phyloP scores from a whole-genome alignment of 2,888 invertebrate species.

The Laothoe populi region DNA sequence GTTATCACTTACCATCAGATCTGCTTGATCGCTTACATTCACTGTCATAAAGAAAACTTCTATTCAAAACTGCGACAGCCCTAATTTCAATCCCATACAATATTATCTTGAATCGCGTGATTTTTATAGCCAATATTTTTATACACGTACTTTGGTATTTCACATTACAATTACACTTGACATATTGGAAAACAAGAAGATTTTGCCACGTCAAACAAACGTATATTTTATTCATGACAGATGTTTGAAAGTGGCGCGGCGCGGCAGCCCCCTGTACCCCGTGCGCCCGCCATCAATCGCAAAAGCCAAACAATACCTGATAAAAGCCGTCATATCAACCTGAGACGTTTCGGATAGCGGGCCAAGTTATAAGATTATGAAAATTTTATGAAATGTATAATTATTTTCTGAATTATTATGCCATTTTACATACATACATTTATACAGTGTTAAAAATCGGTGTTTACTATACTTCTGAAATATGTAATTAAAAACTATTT shows the following conservation, averaged over 20 bases:
- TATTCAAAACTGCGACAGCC: background rate
- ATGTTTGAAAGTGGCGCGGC: conserved; percentile 25
- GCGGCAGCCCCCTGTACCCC: conserved; percentile 24
- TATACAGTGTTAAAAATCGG: no score
- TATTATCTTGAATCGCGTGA: background rate
- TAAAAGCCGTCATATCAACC: conserved; percentile 75
- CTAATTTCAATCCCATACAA: background rate
- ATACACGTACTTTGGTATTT: background rate
- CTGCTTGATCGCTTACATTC: background rate
- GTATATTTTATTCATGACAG: conserved; percentile 31
- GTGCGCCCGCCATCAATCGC: conserved; percentile 56
- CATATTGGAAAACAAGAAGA: conserved; percentile 27
- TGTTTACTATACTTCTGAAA: no score
- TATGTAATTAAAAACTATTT: no score
- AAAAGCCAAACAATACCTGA: conserved; percentile 76
- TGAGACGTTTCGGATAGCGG: conserved; percentile 50
- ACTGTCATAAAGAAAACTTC: background rate
- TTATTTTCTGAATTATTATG: background rate
- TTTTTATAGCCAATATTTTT: background rate
- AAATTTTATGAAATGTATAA: background rate
- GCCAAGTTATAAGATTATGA: conserved; percentile 37
- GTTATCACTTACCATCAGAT: no score
- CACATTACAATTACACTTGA: conserved; percentile 13
- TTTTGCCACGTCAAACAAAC: conserved; percentile 26
- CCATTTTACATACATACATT: no score